Conservation (phyloP, 2,888 invertebrate genomes). For the Andrena praecox region DNA sequence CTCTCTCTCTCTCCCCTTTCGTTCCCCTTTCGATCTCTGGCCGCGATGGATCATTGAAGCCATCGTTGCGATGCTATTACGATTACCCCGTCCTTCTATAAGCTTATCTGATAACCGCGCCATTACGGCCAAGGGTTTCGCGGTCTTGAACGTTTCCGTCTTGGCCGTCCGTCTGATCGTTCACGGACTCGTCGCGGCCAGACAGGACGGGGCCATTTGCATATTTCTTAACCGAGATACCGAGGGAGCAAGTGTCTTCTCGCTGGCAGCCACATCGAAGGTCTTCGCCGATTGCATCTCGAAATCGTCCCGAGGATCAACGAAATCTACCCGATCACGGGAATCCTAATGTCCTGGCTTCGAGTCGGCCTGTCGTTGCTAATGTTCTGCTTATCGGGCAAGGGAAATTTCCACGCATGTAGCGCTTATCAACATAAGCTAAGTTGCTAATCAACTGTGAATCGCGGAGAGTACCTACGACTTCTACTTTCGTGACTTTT, state of each 20-base stretch:
- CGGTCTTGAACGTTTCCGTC: slow-evolving; percentile 74
- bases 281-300: slow-evolving; percentile 66
- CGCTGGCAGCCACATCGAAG: slow-evolving; percentile 61
- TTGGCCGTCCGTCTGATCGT: slow-evolving; percentile 83
- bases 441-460: too few relatives aligned
- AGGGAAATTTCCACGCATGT: neutral
- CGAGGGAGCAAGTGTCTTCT: slow-evolving; percentile 75
- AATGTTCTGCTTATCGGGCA: slow-evolving; percentile 20
- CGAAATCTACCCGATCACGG: slow-evolving; percentile 40
- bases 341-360: slow-evolving; percentile 22
- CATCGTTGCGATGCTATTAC: slow-evolving; percentile 83
- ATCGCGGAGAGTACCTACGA: too few relatives aligned
- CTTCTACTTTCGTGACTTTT: too few relatives aligned
- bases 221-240: slow-evolving; percentile 76
- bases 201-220: slow-evolving; percentile 53
- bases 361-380: neutral
- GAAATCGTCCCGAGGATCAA: slow-evolving; percentile 73
- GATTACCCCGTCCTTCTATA: slow-evolving; percentile 81
- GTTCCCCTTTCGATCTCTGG: slow-evolving; percentile 21
- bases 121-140: slow-evolving; percentile 74
- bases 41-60: slow-evolving; percentile 66
- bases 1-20: neutral
- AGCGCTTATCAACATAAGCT: neutral
- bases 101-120: slow-evolving; percentile 82
- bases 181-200: slow-evolving; percentile 51